These are phyloP conservation scores for Pseudotriccus pelzelni DNA, from an alignment of 2,797 vertebrate species.

Conservation along the genomic window DNA sequence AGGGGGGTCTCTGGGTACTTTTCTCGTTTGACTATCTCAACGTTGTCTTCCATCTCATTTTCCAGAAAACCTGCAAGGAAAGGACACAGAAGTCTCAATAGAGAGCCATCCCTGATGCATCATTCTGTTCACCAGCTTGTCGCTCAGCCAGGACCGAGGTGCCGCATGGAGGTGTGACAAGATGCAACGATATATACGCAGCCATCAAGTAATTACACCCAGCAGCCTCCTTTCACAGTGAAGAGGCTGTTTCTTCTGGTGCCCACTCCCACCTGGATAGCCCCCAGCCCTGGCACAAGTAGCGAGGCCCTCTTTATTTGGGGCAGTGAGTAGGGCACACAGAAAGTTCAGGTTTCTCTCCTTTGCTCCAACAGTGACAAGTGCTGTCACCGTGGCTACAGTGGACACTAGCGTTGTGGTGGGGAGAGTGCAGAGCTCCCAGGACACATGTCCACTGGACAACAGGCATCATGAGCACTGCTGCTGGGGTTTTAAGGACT, in stretches of 20 bases:
- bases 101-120: background rate
- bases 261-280: background rate
- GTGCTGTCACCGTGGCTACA: background rate
- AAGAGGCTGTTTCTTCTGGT: background rate
- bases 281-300: background rate
- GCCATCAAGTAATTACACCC: background rate
- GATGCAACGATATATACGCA: background rate
- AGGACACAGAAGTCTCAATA: background rate
- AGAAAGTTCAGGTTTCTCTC: background rate
- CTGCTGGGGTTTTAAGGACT: background rate
- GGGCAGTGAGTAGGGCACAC: fast-evolving
- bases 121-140: background rate
- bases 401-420: fast-evolving
- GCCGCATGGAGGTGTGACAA: background rate
- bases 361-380: background rate
- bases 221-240: background rate
- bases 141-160: background rate
- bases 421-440: background rate
- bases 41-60: conserved; percentile 75
- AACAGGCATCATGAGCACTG: fast-evolving
- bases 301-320: background rate
- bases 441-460: background rate
- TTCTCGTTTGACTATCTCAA: conserved; percentile 49
- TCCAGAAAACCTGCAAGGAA: conserved; percentile 78
- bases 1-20: conserved; percentile 75